Percentiles rank a stretch among this genome's conserved stretches.
Evolutionary conservation across 2,797 vertebrate species (phyloP).

Genomic region (Lutra lutra): DNA sequence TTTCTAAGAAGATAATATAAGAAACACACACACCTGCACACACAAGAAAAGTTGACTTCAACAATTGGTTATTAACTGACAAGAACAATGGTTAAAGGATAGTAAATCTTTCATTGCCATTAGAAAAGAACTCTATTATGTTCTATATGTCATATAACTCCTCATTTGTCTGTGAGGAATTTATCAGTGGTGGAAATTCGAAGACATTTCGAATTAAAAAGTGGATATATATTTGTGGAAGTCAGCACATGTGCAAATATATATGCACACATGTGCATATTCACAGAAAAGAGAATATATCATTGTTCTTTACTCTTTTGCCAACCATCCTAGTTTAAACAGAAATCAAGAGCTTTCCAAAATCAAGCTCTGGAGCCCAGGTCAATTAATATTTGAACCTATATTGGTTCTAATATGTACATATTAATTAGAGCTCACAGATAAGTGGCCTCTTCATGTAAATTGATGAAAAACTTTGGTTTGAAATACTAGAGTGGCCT

Average conservation of each 20-base stretch:
- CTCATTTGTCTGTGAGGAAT: neutral
- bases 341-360: neutral
- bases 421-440: neutral
- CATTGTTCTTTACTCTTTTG: neutral
- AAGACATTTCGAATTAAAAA: neutral
- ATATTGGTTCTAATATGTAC: neutral
- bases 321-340: neutral
- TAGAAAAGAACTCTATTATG: neutral
- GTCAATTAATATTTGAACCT: neutral
- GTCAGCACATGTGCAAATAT: neutral
- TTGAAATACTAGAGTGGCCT: neutral
- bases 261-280: neutral
- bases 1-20: neutral
- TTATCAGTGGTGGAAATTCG: neutral
- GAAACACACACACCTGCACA: neutral
- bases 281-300: neutral
- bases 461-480: neutral
- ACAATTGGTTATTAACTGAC: neutral
- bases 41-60: neutral
- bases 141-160: neutral
- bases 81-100: neutral
- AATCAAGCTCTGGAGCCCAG: neutral
- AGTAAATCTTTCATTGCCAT: neutral
- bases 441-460: neutral
- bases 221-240: neutral